These are phyloP conservation scores for Hyla sarda DNA, from an alignment of 2,113 vertebrate genomes.

Conservation along the genomic window DNA sequence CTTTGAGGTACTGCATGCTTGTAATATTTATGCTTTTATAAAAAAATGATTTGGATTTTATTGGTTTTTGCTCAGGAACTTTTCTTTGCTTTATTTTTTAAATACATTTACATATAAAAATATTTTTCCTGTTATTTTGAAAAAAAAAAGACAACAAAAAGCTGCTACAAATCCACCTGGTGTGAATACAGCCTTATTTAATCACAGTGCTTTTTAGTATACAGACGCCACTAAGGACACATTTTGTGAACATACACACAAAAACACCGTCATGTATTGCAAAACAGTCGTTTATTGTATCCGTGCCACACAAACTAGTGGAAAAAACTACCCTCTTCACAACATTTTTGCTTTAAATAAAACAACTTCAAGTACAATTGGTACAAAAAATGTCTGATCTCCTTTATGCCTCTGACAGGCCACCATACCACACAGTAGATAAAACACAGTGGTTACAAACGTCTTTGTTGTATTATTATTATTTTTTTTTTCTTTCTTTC, in stretches of 20 bases:
- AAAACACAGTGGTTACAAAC: slow-evolving; percentile 98
- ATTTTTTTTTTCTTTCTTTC: not conserved
- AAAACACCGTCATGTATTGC: slow-evolving; percentile 79
- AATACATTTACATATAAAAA: too few species aligned
- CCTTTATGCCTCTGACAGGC: slow-evolving; percentile 95
- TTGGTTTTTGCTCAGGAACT: too few species aligned
- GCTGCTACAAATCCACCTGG: not conserved
- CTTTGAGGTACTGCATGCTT: too few species aligned
- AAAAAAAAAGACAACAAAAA: not conserved
- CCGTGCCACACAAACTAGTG: slow-evolving; percentile 98
- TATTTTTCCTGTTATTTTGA: not conserved
- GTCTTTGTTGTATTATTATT: slow-evolving; percentile 80
- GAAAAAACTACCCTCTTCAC: slow-evolving; percentile 99
- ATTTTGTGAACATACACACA: not conserved
- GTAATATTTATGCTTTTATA: too few species aligned
- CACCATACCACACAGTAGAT: slow-evolving; percentile 94
- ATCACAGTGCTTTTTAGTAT: not conserved
- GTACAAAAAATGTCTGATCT: slow-evolving; percentile 95
- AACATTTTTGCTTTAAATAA: slow-evolving; percentile 97
- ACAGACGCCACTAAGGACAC: not conserved
- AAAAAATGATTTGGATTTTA: too few species aligned
- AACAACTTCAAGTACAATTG: slow-evolving; percentile 99
- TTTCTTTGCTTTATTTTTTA: too few species aligned
- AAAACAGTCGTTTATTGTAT: slow-evolving; percentile 99
- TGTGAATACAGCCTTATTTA: not conserved